These are phyloP conservation scores for Archips xylosteana DNA, from an alignment of 2,888 invertebrate species.

Conservation along the genomic window DNA sequence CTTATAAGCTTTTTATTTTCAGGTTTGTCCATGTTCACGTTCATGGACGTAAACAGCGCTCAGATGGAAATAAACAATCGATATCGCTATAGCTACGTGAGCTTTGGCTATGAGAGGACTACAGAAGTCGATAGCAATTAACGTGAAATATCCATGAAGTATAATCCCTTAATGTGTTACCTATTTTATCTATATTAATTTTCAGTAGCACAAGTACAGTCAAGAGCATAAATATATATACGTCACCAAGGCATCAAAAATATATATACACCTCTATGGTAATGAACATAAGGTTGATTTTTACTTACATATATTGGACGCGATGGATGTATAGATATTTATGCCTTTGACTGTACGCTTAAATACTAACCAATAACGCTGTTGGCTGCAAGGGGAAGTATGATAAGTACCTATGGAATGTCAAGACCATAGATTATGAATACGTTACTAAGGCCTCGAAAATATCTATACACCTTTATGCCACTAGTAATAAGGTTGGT, in stretches of 20 bases:
- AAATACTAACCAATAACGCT: not conserved
- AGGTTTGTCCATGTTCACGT: conserved; percentile 47
- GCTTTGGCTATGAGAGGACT: conserved; percentile 24
- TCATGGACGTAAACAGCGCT: not conserved
- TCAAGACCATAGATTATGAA: no score
- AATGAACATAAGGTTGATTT: no score
- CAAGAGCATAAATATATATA: not conserved
- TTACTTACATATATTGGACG: no score
- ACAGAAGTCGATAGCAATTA: not conserved
- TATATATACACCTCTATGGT: no score
- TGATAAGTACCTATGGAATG: no score
- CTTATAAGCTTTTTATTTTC: conserved; percentile 60
- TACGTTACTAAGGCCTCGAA: no score
- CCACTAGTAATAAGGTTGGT: no score
- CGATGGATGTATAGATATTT: no score
- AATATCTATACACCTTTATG: no score
- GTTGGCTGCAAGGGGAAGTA: no score
- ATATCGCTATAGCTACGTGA: conserved; percentile 70
- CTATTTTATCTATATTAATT: conserved; percentile 1
- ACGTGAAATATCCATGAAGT: conserved; percentile 11
- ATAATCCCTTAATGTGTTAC: conserved; percentile 2
- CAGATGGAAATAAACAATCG: conserved; percentile 51
- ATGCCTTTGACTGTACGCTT: no score
- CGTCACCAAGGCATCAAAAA: no score
- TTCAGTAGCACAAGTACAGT: not conserved